Evolutionary conservation across 2,113 vertebrate genomes (phyloP).

Genomic region (Agapornis roseicollis): DNA sequence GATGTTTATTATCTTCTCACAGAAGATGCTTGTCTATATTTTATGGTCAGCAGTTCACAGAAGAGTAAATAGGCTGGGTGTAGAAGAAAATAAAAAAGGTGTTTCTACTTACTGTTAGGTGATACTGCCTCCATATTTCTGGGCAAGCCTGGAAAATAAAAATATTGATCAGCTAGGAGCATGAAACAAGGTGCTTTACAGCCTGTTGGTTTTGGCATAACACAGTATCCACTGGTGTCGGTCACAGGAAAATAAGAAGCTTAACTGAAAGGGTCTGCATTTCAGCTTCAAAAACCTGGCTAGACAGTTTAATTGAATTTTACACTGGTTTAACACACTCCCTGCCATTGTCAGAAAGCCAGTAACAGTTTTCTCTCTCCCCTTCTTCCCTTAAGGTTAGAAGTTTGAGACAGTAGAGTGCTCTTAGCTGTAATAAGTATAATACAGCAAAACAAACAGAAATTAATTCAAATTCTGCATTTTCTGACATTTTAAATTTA

Average conservation of each 20-base stretch:
- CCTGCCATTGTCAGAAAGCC: constrained; percentile 81
- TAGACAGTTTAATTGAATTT: constrained; percentile 90
- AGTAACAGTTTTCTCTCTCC: constrained; percentile 77
- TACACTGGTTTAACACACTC: constrained; percentile 88
- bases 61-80: constrained; percentile 81
- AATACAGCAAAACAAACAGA: constrained; percentile 60
- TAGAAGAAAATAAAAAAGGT: constrained; percentile 82
- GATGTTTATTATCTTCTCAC: constrained; percentile 81
- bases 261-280: constrained; percentile 87
- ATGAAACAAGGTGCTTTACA: constrained; percentile 90
- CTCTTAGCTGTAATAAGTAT: constrained; percentile 41
- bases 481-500: constrained; percentile 36
- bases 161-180: constrained; percentile 86
- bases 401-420: constrained; percentile 71
- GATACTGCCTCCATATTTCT: constrained; percentile 99
- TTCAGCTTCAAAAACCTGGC: constrained; percentile 88
- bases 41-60: constrained; percentile 84
- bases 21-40: constrained; percentile 83
- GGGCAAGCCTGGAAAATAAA: constrained; percentile 93
- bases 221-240: constrained; percentile 83
- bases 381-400: constrained; percentile 67
- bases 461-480: background rate
- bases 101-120: constrained; percentile 94
- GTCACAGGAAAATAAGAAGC: constrained; percentile 87
- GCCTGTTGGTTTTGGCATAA: constrained; percentile 89